Evolutionary conservation across 1,140 invertebrate species (phyloP), one percentile per base, ranked within the genome.

Genomic region (Bombus pyrosoma): DNA sequence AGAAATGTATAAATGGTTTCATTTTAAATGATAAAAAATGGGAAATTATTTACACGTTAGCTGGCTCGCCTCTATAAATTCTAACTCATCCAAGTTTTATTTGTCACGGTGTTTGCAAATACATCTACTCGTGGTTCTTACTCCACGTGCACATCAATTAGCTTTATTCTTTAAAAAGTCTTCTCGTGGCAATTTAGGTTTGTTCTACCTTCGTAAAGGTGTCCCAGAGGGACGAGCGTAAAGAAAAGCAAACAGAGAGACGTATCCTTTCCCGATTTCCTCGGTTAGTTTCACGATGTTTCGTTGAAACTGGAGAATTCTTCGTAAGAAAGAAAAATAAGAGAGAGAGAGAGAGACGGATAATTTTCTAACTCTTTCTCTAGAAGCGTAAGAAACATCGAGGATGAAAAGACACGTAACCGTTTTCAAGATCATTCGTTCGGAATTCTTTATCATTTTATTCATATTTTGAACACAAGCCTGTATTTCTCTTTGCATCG

Each of bases 301-400:
- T 78, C 74, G 43, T 71, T 6, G 82, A 69, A 78, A 83, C 59
- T 71, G 37, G 47, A 68, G 4, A 76, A 25, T 43, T 76, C 59
- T 28, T 25, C 32, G 13, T 9, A 47, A 47, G 64, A 53, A 53
- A 53, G 47, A 53, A 53, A 53, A 53, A 53, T 22, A 53, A 53
- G n/a, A 47, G 18, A 37, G 34, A 34, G 34, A 34, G 34, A 34
- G 34, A 53, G 47, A 2, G 47, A 53, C 47, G 47, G 6, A 53
- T 53, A 53, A 53, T 53, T 53, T 53, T 53, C 5, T n/a, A 62
- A n/a, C 59, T 62, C 4, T n/a, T n/a, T 22, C 18, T 53, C 4
- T 22, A 22, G 18, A 53, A 53, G 18, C 47, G 18, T 53, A 53
- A 8, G 18, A 53, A 53, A 53, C 18, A 53, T 22, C 18, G 18